phyloP scores from a whole-genome alignment of 2,113 vertebrate genomes.

The Pseudorectes ferrugineus region DNA sequence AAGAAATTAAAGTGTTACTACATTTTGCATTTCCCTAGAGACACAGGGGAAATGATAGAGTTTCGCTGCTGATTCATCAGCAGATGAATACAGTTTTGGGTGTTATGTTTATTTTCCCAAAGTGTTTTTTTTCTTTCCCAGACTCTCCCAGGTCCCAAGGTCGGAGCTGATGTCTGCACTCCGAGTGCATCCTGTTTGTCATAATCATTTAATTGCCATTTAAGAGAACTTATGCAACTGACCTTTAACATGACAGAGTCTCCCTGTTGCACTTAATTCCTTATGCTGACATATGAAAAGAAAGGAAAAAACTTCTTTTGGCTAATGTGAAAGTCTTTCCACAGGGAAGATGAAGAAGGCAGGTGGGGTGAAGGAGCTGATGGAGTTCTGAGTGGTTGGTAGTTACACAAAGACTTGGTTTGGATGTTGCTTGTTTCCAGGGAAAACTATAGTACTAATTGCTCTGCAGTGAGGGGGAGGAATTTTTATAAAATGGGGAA shows the following conservation, averaged over 20 bases:
- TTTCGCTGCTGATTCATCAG: constrained; percentile 55
- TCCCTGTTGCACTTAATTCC: constrained; percentile 43
- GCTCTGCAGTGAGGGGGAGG: not conserved
- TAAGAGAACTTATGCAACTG: constrained; percentile 67
- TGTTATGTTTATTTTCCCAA: constrained; percentile 63
- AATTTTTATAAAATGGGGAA: not conserved
- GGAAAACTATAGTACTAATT: not conserved
- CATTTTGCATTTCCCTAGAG: not conserved
- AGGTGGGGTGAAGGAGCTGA: constrained; percentile 16
- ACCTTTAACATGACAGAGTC: constrained; percentile 66
- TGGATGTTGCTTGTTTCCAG: not conserved
- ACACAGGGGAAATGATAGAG: not conserved
- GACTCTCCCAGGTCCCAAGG: constrained; percentile 69
- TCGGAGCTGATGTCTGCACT: constrained; percentile 60
- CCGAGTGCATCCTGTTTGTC: constrained; percentile 62
- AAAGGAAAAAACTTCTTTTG: constrained; percentile 54
- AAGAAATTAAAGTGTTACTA: constrained; percentile 41
- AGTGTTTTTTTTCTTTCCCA: constrained; percentile 58
- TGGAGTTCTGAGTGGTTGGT: not conserved
- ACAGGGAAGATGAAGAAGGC: not conserved
- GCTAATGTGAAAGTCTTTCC: constrained; percentile 34
- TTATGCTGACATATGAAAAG: constrained; percentile 52
- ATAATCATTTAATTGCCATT: constrained; percentile 68
- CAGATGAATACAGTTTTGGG: constrained; percentile 38
- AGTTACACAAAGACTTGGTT: not conserved